Conservation (phyloP, 2,113 vertebrate species). For the Xenopus laevis region DNA sequence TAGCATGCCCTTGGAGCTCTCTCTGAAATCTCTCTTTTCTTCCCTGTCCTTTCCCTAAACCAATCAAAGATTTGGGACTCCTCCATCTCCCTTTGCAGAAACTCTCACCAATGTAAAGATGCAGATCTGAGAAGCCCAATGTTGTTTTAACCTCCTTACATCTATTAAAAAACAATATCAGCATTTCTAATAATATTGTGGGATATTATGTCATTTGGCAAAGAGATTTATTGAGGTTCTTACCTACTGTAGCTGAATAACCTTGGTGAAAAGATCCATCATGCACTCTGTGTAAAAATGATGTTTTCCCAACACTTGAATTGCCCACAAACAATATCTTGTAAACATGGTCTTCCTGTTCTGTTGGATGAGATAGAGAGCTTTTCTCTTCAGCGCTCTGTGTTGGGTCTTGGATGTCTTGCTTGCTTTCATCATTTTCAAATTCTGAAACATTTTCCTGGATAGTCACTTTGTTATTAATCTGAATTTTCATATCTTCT, state of each 20-base stretch:
- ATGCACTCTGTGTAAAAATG: constrained; percentile 77
- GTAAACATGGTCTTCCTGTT: constrained; percentile 63
- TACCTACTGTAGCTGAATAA: constrained; percentile 77
- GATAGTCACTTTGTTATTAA: background rate
- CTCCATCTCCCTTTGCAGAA: too few species aligned
- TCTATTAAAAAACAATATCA: too few species aligned
- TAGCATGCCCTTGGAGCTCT: too few species aligned
- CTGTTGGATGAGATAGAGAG: background rate
- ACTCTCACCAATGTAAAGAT: too few species aligned
- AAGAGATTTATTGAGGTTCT: constrained; percentile 45
- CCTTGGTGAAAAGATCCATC: constrained; percentile 62
- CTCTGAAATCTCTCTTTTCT: too few species aligned
- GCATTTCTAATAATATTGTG: too few species aligned
- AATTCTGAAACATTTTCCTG: background rate
- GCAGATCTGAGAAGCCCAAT: too few species aligned
- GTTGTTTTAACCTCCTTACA: too few species aligned
- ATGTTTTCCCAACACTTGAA: constrained; percentile 85
- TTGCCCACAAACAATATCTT: constrained; percentile 84
- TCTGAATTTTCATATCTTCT: background rate
- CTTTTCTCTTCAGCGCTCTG: background rate
- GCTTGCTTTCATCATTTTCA: background rate
- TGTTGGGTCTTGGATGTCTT: background rate
- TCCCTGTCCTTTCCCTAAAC: too few species aligned
- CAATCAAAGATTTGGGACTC: too few species aligned
- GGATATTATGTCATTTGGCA: too few species aligned